Conservation (phyloP, 2,888 invertebrate genomes). For the Xestia c-nigrum region DNA sequence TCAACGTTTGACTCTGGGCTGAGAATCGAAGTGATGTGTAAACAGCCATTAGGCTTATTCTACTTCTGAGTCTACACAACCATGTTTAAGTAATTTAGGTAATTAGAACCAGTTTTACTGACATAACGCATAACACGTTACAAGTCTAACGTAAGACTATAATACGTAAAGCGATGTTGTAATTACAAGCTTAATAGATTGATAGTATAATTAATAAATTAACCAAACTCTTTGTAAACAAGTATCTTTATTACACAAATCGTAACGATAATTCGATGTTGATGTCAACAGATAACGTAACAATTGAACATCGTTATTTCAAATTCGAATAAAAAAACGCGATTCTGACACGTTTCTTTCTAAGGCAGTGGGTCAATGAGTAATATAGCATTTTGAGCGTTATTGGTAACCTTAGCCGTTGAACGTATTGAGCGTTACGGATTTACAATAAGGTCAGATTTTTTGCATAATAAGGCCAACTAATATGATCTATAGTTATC, state of each 20-base stretch:
- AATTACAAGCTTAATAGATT: conserved; percentile 56
- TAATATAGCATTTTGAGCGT: conserved; percentile 48
- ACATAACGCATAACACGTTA: conserved; percentile 30
- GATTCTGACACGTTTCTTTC: conserved; percentile 59
- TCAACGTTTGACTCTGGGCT: background rate
- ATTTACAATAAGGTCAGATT: conserved; percentile 51
- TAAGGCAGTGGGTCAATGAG: conserved; percentile 66
- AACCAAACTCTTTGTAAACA: conserved; percentile 57
- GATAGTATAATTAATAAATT: conserved; percentile 50
- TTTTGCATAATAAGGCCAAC: conserved; percentile 47
- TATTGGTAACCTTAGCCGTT: conserved; percentile 53
- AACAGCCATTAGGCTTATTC: background rate
- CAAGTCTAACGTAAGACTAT: conserved; percentile 45
- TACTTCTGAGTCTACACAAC: background rate
- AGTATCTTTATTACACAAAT: conserved; percentile 56
- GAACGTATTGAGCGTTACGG: conserved; percentile 40
- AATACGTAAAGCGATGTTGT: conserved; percentile 49
- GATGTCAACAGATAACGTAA: conserved; percentile 54
- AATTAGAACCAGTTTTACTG: conserved; percentile 30
- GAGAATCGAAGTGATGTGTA: background rate
- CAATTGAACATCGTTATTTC: conserved; percentile 62
- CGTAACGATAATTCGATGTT: conserved; percentile 30
- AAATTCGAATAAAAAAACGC: conserved; percentile 58
- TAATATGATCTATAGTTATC: conserved; percentile 15
- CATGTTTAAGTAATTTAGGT: conserved; percentile 6